A percentile compares a stretch with the other conserved stretches of the same genome.
These are phyloP conservation scores for Periphyllus acericola DNA, from an alignment of 2,888 invertebrate genomes.

Conservation along the genomic window DNA sequence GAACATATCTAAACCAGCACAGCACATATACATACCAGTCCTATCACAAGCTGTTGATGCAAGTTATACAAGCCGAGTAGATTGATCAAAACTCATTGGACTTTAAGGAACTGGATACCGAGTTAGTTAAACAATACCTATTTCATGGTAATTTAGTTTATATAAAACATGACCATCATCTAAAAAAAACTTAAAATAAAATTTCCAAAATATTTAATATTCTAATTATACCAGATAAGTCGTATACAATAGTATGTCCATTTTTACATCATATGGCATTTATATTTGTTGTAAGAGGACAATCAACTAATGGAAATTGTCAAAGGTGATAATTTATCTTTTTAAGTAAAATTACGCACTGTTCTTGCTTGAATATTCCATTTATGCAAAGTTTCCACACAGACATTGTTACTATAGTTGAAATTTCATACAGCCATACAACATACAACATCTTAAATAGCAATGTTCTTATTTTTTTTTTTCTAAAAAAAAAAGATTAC, in stretches of 20 bases:
- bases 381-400: conserved; percentile 68
- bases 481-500: conserved; percentile 32
- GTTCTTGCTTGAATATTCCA: conserved; percentile 69
- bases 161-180: conserved; percentile 72
- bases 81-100: conserved; percentile 66
- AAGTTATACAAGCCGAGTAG: conserved; percentile 68
- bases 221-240: conserved; percentile 68
- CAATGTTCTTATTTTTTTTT: conserved; percentile 53
- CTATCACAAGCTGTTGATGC: conserved; percentile 77
- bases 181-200: conserved; percentile 65
- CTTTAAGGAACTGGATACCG: conserved; percentile 78
- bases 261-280: conserved; percentile 72
- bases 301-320: conserved; percentile 72
- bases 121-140: conserved; percentile 75
- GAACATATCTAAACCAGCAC: conserved; percentile 73
- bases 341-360: conserved; percentile 65
- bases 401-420: conserved; percentile 68
- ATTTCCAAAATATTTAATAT: conserved; percentile 41
- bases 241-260: conserved; percentile 70
- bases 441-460: conserved; percentile 37
- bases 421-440: conserved; percentile 43
- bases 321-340: conserved; percentile 70
- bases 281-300: conserved; percentile 71
- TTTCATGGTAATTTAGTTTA: conserved; percentile 80
- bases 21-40: conserved; percentile 74